Base-by-base conservation (phyloP, 2,888 invertebrate species). In the Alsophila aescularia region DNA sequence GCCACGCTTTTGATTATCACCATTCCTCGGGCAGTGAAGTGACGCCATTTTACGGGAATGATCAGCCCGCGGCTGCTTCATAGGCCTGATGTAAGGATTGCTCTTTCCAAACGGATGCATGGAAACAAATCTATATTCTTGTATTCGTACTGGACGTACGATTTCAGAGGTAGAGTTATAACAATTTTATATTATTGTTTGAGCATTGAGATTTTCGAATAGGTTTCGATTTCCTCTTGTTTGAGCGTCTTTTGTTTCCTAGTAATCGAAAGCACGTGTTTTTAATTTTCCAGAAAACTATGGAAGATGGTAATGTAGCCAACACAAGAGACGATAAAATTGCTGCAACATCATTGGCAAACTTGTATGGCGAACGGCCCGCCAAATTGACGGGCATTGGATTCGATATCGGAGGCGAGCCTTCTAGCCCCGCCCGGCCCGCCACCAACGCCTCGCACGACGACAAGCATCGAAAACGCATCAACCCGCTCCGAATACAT, bases 1-100 rank as follows among this genome's bases (percentile, higher is more conserved):
- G 66, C 78, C 75, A 78, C 79, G 79, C 73, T 81, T 83, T 81
- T 87, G 85, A 87, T 50, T 87, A 86, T 81, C 79, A 85, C 84
- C 81, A 85, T 87, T 88, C 84, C 83, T 90, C 89, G 81, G 86
- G 82, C 81, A 78, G 85, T 83, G 83, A 83, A 91, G 91, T 92
- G 92, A 92, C 92, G 92, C 92, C 92, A 92, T 92, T 92, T 92
- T 92, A 92, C 91, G 91, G 91, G 91, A 90, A 91, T 92, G 92
- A 91, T 85, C 91, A 90, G 92, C 89, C 88, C 84, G 90, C 87
- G 87, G 90, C 89, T 87, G 92, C 87, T 82, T 87, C 85, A 78
- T 86, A 83, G 86, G 85, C 88, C 88, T 80, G 85, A 90, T 90
- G 90, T 90, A 86, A 90, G 88, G 87, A 86, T 83, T 77, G 76